Base-by-base conservation (phyloP, 1,140 invertebrate species). In the Eupristina koningsbergeri region DNA sequence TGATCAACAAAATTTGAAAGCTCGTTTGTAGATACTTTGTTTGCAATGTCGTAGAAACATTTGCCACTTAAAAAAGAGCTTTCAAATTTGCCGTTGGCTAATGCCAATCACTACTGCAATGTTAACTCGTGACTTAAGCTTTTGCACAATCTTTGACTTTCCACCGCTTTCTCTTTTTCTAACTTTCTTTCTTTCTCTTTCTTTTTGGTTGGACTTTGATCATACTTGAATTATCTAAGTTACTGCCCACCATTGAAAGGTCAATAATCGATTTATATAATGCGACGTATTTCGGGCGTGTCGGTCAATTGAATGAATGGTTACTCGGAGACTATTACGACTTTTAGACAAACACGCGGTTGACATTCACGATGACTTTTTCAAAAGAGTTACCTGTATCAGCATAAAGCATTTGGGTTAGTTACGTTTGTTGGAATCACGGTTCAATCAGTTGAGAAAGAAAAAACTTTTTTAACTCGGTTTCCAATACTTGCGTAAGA, bases 1-100 rank as follows among this genome's bases (percentile, higher is more conserved):
- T 77, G 76, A 86, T 87, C 80, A 86, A 75, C 81, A 41, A 71
- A 86, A 85, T 88, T 88, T 85, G 84, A 85, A 47, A 80, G 84
- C 83, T 81, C 86, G 81, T 86, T 88, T 85, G 81, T 47, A 85
- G 84, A 86, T 85, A 61, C 84, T 82, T 71, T 88, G 84, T 88
- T 88, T 88, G 85, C 67, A 76, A 81, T 71, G 58, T 73, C 69
- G 77, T 78, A 77, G 85, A 84, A 86, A 87, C 86, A 84, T 84
- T 75, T 80, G 61, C 84, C 86, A 87, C 86, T 88, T 87, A 87
- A 85, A 83, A 84, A 84, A 80, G 63, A 85, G 80, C 81, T 80
- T 29, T 47, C 78, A 47, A n/a, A n/a, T n/a, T 74, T 47, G 45
- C 34, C 64, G 31, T 75, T 39, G 69, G 45, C 45, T 73, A 75